Evolutionary conservation across 2,797 vertebrate species (phyloP), one percentile per base, ranked within the genome.

Genomic region (Parauchenoglanis punctatus): DNA sequence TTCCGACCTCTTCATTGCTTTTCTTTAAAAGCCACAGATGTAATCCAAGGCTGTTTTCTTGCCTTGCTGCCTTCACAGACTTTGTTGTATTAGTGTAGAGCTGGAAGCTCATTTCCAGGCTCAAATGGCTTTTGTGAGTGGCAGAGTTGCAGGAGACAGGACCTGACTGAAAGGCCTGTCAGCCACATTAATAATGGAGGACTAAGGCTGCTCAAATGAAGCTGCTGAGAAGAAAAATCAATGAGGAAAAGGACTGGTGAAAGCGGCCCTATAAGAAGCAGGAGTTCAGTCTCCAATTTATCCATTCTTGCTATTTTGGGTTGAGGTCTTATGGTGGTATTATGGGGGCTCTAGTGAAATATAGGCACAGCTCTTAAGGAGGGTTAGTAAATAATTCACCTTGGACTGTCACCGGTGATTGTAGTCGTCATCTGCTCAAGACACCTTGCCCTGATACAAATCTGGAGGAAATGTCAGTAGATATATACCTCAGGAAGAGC

Each of bases 131-230:
- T 91, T 87, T 89, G 86, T 89, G 88, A 88, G 78, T 88, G 86
- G 86, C 78, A 81, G 86, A 59, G 59, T 81, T 83, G 52, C 67
- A n/a, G 83, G 35, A 87, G 87, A 84, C 75, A 81, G n/a, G 58
- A 87, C 25, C 73, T 88, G 84, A 81, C 86, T 31, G 81, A 88
- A 86, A 85, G 87, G 61, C 76, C 81, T 87, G 87, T 89, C 89
- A 85, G 86, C 84, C 65, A 54, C 89, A 91, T 91, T 91, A 91
- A 91, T 91, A 90, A 91, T 88, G 72, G 83, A 88, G 65, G 85
- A 70, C 87, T 89, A 77, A 77, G 85, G 81, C 88, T 90, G 89
- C 89, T 89, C 86, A 89, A 90, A 89, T 75, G 76, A 89, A 89
- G 89, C 86, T 85, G 84, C 81, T 85, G 84, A 81, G 76, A 72